phyloP scores from a whole-genome alignment of 2,113 vertebrate genomes.

The Chascanopsetta lugubris region DNA sequence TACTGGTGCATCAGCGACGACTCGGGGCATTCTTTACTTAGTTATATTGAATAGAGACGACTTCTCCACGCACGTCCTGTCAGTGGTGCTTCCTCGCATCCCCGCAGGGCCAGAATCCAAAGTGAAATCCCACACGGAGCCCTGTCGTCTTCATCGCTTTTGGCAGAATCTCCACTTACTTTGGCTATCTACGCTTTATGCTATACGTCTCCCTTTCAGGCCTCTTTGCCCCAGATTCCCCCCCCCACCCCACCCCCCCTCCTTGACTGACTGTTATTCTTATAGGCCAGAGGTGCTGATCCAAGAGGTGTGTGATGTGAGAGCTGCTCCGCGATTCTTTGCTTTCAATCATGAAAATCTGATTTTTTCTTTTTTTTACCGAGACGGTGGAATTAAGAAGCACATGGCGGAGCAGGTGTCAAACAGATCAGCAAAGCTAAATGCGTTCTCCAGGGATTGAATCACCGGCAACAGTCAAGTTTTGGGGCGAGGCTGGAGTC shows the following conservation, averaged over 20 bases:
- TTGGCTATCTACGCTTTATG: constrained; percentile 71
- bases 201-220: constrained; percentile 77
- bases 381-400: not conserved
- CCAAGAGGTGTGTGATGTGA: constrained; percentile 47
- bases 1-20: constrained; percentile 62
- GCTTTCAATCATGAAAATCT: constrained; percentile 40
- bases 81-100: constrained; percentile 77
- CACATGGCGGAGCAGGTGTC: constrained; percentile 7
- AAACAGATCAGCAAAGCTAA: not conserved
- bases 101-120: constrained; percentile 76
- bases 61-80: constrained; percentile 76
- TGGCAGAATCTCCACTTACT: constrained; percentile 80
- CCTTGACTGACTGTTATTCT: constrained; percentile 66
- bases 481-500: too few species aligned
- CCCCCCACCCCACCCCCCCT: constrained; percentile 68
- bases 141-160: constrained; percentile 78
- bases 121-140: constrained; percentile 79
- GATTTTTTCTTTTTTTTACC: too few species aligned
- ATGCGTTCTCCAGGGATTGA: not conserved
- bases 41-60: constrained; percentile 74
- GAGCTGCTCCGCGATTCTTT: constrained; percentile 33
- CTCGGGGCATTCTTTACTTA: constrained; percentile 68
- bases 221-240: constrained; percentile 72
- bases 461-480: not conserved
- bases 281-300: constrained; percentile 66